phyloP scores from a whole-genome alignment of 2,113 vertebrate genomes.

The Oceanites oceanicus region DNA sequence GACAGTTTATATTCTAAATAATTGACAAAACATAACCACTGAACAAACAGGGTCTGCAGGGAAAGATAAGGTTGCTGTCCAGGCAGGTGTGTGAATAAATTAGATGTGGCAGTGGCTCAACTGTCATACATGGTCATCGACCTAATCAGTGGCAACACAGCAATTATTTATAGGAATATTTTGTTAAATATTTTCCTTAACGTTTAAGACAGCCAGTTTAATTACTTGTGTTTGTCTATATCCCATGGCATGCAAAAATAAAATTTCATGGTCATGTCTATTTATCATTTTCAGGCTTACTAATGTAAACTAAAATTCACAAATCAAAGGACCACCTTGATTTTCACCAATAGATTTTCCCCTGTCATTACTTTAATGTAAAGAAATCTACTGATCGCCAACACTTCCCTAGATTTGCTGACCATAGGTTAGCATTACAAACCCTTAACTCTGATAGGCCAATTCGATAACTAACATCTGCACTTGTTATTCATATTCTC shows the following conservation, averaged over 20 bases:
- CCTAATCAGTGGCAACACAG: not conserved
- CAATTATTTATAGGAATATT: not conserved
- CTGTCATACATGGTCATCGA: accelerated
- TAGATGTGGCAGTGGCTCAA: not conserved
- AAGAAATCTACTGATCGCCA: not conserved
- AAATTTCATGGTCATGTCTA: not conserved
- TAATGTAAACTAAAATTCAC: slow-evolving; percentile 3
- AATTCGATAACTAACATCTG: not conserved
- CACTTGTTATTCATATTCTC: not conserved
- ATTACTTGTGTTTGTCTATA: not conserved
- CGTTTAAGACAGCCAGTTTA: not conserved
- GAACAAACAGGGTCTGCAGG: not conserved
- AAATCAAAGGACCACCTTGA: not conserved
- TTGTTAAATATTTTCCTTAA: not conserved
- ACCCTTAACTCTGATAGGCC: not conserved
- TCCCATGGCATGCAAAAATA: not conserved
- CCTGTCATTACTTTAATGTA: not conserved
- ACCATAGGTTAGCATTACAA: not conserved
- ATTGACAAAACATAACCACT: not conserved
- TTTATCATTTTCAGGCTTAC: not conserved
- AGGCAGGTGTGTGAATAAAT: not conserved
- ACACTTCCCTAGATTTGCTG: not conserved
- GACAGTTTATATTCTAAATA: not conserved
- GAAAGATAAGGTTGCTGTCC: not conserved
- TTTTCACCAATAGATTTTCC: not conserved